These are phyloP conservation scores for Falco concolor DNA, from an alignment of 2,797 vertebrate species.

Conservation along the genomic window DNA sequence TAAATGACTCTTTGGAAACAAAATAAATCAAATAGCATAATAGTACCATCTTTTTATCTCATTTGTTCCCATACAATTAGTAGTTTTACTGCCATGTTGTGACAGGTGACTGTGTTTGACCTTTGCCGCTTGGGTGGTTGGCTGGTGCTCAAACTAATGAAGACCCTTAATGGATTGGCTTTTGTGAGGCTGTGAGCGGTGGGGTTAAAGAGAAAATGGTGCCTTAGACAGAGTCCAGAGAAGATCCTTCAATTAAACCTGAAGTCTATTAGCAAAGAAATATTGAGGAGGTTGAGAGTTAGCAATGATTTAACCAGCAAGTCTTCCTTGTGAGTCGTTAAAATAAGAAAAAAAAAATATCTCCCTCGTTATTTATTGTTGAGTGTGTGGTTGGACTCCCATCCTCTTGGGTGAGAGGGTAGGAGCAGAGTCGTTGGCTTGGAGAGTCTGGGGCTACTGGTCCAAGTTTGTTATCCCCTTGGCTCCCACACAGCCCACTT, in stretches of 20 bases:
- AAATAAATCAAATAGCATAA: conserved; percentile 79
- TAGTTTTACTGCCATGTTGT: conserved; percentile 80
- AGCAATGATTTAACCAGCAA: conserved; percentile 74
- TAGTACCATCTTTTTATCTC: conserved; percentile 78
- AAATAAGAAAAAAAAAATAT: conserved; percentile 7
- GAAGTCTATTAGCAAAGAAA: conserved; percentile 79
- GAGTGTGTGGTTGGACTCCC: neutral
- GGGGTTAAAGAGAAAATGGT: conserved; percentile 76
- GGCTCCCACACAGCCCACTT: neutral
- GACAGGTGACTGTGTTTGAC: conserved; percentile 81
- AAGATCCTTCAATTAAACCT: conserved; percentile 79
- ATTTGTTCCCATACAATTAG: conserved; percentile 80
- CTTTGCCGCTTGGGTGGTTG: conserved; percentile 79
- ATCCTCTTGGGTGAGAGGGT: neutral
- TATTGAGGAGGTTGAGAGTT: conserved; percentile 76
- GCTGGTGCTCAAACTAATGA: conserved; percentile 79
- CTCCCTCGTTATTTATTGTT: conserved; percentile 58
- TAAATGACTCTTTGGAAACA: conserved; percentile 78
- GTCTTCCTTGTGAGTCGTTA: conserved; percentile 64
- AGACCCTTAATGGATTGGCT: conserved; percentile 79
- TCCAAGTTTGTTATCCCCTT: neutral
- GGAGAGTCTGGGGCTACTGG: neutral
- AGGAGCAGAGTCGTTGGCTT: neutral
- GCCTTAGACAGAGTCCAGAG: conserved; percentile 75
- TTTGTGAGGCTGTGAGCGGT: conserved; percentile 69